Base-by-base conservation (phyloP, 2,888 invertebrate genomes). In the Onchidella celtica region DNA sequence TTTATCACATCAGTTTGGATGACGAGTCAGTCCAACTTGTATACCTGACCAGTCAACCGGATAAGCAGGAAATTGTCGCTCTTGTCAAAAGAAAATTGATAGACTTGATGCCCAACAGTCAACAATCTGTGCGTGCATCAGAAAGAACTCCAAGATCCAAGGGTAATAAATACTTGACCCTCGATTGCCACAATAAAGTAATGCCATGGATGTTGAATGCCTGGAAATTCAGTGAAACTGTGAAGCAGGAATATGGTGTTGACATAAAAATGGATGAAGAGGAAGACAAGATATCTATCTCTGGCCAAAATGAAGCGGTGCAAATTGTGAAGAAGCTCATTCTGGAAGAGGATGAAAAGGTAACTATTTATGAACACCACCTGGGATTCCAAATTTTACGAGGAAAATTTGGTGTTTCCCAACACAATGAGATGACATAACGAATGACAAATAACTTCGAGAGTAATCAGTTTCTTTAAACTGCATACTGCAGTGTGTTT, bases 261-360 rank as follows among this genome's bases (percentile, higher is more conserved):
- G 24, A 17, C 1, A 24, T 76, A 17, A 24, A 55, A 2, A 66
- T 76, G 27, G 32, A 76, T 29, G 55, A 66, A 55, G 29, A 55
- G 24, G 66, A 76, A 29, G 55, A 40, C 17, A 40, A 65, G 55
- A 47, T 76, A 14, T n/a, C 29, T 63, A 32, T 76, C 40, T 40
- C 17, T 17, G 76, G 76, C 40, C 6, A 38, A 32, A 32, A n/a
- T 29, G 38, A 76, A 1, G 17, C 6, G 9, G n/a, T 65, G 0
- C 3, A 38, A 17, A 40, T n/a, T 3, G 24, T 76, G 66, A 76
- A 76, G 21, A 21, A 32, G n/a, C 29, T 55, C 29, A 36, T 76
- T 0, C 29, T 32, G 0, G 17, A 3, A 47, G 47, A 66, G 24
- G 34, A 65, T 32, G 47, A 32, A 32, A 38, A 76, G 76, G 76